Evolutionary conservation across 2,797 vertebrate genomes (phyloP).

Genomic region (Pantherophis vulpinus): DNA sequence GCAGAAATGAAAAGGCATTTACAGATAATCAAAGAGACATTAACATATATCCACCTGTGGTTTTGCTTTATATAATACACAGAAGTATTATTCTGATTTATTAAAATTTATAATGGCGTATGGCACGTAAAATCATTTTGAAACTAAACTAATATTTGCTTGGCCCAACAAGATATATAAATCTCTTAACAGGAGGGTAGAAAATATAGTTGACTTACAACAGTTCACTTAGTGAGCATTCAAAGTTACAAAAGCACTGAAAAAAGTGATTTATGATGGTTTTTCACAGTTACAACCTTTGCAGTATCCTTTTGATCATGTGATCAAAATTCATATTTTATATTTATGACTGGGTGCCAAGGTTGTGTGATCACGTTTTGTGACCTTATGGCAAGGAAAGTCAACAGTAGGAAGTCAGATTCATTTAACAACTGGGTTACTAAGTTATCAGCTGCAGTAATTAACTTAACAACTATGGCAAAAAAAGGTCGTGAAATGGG

Average conservation of each 20-base stretch:
- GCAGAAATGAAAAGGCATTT: background rate
- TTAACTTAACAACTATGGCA: background rate
- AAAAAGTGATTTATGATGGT: background rate
- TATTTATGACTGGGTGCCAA: background rate
- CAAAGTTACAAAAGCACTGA: background rate
- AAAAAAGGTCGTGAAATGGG: background rate
- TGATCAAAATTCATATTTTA: background rate
- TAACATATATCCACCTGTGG: background rate
- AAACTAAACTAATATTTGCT: background rate
- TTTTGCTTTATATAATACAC: background rate
- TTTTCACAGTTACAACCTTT: background rate
- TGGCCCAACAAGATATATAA: background rate
- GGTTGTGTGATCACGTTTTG: background rate
- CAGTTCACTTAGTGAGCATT: background rate
- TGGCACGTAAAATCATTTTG: background rate
- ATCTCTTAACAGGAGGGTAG: background rate
- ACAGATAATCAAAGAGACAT: background rate
- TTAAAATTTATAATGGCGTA: background rate
- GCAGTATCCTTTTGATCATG: background rate
- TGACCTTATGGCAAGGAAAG: background rate
- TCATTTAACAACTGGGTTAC: background rate
- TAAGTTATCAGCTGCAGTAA: background rate
- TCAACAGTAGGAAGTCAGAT: background rate
- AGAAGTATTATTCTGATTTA: background rate
- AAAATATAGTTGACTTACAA: background rate